A percentile compares a stretch with the other conserved stretches of the same genome.
Conservation (phyloP, 2,113 vertebrate genomes). For the Nestor notabilis region DNA sequence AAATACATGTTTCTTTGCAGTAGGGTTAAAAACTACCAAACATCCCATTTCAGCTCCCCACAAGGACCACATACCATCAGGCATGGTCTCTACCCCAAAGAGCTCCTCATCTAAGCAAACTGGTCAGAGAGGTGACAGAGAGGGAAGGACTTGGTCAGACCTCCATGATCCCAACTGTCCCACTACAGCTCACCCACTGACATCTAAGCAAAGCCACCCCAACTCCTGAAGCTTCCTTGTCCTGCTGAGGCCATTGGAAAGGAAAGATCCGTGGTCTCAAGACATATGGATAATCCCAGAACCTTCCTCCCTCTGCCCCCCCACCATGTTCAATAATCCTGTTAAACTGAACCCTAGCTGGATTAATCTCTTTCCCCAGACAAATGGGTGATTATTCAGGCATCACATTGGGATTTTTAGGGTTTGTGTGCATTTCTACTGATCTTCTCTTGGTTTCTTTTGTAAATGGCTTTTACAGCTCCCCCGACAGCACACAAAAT, state of each 20-base stretch:
- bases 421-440: constrained; percentile 53
- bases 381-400: constrained; percentile 59
- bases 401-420: constrained; percentile 64
- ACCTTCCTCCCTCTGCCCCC: not conserved
- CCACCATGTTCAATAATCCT: constrained; percentile 23
- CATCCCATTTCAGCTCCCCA: not conserved
- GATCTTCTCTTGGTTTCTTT: constrained; percentile 59
- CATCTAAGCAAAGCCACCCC: not conserved
- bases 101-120: not conserved
- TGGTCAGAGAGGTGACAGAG: fast-evolving
- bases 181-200: not conserved
- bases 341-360: constrained; percentile 59
- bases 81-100: not conserved
- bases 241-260: not conserved
- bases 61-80: not conserved
- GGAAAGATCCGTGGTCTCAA: not conserved
- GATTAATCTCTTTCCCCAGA: constrained; percentile 64
- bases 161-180: fast-evolving
- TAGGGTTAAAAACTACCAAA: not conserved
- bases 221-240: not conserved
- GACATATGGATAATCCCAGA: not conserved
- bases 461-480: constrained; percentile 57
- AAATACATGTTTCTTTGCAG: fast-evolving
- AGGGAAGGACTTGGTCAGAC: not conserved
- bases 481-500: not conserved